Evolutionary conservation across 2,113 vertebrate species (phyloP).

Genomic region (Ameiurus melas): DNA sequence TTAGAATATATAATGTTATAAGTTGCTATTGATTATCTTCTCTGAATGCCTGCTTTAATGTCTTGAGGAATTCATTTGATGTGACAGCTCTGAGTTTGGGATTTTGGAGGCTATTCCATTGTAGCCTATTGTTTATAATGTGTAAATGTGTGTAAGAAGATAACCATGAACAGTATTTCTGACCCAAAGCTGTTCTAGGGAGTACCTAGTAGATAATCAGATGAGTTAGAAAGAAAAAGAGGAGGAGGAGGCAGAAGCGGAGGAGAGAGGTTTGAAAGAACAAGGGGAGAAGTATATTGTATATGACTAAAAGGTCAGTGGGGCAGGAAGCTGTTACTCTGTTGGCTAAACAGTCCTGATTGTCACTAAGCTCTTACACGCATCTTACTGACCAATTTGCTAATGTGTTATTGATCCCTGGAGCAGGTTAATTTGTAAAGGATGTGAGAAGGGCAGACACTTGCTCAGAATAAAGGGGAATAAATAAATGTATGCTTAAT

Average conservation of each 20-base stretch:
- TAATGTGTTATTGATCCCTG: conserved; percentile 60
- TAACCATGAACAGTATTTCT: not conserved
- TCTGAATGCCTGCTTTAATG: not conserved
- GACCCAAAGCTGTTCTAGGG: conserved; percentile 16
- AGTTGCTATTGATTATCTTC: not conserved
- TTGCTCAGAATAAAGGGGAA: not conserved
- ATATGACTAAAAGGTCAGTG: conserved; percentile 38
- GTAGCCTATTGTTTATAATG: not conserved
- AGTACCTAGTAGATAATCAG: conserved; percentile 21
- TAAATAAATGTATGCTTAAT: not conserved
- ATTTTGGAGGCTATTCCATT: not conserved
- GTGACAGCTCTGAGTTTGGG: not conserved
- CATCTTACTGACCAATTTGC: conserved; percentile 60
- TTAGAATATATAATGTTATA: not conserved
- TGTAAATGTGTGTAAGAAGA: not conserved
- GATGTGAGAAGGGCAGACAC: not conserved
- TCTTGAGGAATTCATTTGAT: not conserved
- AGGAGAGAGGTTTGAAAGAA: not conserved
- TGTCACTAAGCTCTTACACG: conserved; percentile 35
- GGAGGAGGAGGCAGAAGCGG: not conserved
- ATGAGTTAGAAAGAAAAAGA: not conserved
- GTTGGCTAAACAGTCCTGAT: conserved; percentile 31
- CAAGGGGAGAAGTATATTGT: conserved; percentile 15
- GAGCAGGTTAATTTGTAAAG: conserved; percentile 50
- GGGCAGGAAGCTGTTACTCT: conserved; percentile 33